These are phyloP conservation scores for Oxygymnocypris stewartii DNA, from an alignment of 2,113 vertebrate genomes.

Conservation along the genomic window DNA sequence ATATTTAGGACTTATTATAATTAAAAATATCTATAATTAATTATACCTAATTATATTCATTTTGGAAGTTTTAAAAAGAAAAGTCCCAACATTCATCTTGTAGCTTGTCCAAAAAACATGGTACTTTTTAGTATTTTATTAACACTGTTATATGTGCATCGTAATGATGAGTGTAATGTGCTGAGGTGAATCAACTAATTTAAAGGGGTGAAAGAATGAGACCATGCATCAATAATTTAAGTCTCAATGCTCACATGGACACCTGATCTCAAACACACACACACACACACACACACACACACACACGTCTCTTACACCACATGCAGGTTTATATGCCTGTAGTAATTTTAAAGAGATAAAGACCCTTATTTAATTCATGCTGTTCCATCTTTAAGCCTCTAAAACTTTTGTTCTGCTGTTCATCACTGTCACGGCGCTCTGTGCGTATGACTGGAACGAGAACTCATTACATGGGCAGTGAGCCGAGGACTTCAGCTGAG, in stretches of 20 bases:
- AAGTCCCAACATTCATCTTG: background rate
- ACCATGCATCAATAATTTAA: constrained; percentile 49
- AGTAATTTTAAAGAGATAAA: background rate
- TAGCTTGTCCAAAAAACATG: background rate
- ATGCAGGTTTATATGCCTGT: background rate
- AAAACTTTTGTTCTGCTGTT: background rate
- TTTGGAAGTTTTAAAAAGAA: background rate
- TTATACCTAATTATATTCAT: background rate
- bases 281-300: constrained; percentile 4
- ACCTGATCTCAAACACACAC: constrained; percentile 36
- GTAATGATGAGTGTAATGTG: background rate
- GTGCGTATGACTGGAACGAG: background rate
- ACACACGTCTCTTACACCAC: background rate
- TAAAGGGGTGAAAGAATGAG: constrained; percentile 29
- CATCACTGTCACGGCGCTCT: background rate
- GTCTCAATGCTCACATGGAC: constrained; percentile 33
- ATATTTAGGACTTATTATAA: constrained; percentile 2
- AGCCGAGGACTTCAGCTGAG: background rate
- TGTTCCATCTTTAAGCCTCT: background rate
- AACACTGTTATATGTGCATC: background rate
- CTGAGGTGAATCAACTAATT: constrained; percentile 16
- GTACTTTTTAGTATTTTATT: background rate
- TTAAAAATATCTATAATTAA: background rate
- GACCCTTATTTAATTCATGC: background rate
- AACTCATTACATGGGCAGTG: background rate